A percentile compares a stretch with the other conserved stretches of the same genome.
phyloP scores from a whole-genome alignment of 2,888 invertebrate species.

The Ischnus inquisitorius region DNA sequence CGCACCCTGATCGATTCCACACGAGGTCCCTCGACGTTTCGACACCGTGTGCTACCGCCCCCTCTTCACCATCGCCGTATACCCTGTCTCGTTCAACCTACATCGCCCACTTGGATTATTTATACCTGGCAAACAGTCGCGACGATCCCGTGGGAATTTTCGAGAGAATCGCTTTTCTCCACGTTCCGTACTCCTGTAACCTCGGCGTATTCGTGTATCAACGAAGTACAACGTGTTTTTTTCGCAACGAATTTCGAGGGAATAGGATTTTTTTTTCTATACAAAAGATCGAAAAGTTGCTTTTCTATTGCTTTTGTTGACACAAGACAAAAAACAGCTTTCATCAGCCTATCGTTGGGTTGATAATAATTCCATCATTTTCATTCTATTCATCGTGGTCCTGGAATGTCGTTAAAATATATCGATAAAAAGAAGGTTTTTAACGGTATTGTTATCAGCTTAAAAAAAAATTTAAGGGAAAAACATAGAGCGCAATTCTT shows the following conservation, averaged over 20 bases:
- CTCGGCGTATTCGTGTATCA: not conserved
- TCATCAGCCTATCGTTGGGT: too few relatives aligned
- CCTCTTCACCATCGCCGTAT: not conserved
- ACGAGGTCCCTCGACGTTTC: constrained; percentile 54
- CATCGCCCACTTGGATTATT: constrained; percentile 65
- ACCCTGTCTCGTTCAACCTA: constrained; percentile 37
- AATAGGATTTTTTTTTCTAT: too few relatives aligned
- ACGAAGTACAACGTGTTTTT: not conserved
- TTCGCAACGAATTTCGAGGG: not conserved
- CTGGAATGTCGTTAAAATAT: too few relatives aligned
- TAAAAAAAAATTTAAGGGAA: too few relatives aligned
- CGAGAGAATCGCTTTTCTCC: constrained; percentile 24
- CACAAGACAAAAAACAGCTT: too few relatives aligned
- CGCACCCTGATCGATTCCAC: constrained; percentile 64
- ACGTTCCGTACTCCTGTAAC: constrained; percentile 1
- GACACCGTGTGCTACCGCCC: constrained; percentile 43
- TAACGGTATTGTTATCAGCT: too few relatives aligned
- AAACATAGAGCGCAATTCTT: too few relatives aligned
- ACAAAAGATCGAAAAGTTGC: too few relatives aligned
- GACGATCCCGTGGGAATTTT: constrained; percentile 60
- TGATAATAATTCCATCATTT: too few relatives aligned
- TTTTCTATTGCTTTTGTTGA: too few relatives aligned
- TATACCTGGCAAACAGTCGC: constrained; percentile 66
- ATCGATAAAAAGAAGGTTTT: too few relatives aligned
- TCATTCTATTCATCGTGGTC: too few relatives aligned